Evolutionary conservation across 2,888 invertebrate species (phyloP).

Genomic region (Hyposoter didymator): DNA sequence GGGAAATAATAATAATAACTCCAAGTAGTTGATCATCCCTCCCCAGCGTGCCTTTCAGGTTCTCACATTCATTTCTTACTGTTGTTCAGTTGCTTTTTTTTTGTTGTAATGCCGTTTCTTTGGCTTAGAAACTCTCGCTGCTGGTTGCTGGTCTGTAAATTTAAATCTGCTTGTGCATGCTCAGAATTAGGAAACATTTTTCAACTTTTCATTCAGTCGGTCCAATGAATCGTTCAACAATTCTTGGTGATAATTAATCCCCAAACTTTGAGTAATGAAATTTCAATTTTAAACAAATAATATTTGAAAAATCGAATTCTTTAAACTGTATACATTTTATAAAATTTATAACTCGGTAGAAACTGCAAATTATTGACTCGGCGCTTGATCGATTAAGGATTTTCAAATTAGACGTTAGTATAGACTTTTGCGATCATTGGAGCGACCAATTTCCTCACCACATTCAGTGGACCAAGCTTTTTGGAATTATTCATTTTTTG

Average conservation of each 20-base stretch:
- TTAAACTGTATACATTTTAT: neutral
- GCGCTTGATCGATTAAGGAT: neutral
- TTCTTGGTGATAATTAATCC: neutral
- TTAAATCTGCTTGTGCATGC: neutral
- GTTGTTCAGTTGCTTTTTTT: neutral
- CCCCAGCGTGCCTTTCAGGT: slow-evolving; percentile 57
- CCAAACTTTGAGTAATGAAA: neutral
- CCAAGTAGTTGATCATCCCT: slow-evolving; percentile 62
- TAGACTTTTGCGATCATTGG: neutral
- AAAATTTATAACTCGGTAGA: neutral
- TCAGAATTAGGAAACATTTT: neutral
- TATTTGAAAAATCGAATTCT: neutral
- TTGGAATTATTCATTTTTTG: neutral
- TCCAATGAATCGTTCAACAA: neutral
- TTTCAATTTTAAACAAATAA: neutral
- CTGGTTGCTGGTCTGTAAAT: neutral
- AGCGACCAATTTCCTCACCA: neutral
- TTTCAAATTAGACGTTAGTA: neutral
- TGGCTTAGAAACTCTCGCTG: neutral
- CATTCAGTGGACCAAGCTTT: slow-evolving; percentile 5
- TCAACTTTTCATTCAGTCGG: neutral
- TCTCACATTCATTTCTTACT: slow-evolving; percentile 41
- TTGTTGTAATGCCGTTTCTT: neutral
- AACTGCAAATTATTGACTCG: neutral
- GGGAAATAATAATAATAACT: slow-evolving; percentile 77